Conservation (phyloP, 2,888 invertebrate species). For the Tiliacea citrago region DNA sequence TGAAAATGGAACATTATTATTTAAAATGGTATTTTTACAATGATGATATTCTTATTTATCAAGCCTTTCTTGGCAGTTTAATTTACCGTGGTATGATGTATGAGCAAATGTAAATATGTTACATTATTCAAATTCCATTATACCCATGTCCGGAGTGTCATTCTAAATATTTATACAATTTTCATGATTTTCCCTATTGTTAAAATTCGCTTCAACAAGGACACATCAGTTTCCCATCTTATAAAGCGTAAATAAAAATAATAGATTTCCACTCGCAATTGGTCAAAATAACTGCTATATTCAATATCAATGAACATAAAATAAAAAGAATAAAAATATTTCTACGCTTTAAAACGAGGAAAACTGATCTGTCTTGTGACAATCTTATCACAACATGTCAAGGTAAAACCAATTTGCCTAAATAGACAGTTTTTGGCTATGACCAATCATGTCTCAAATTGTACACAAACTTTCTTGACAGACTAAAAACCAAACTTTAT, state of each 20-base stretch:
- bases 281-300: constrained; percentile 56
- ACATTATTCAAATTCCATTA: not conserved
- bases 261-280: constrained; percentile 35
- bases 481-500: not conserved
- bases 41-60: constrained; percentile 7
- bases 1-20: constrained; percentile 29
- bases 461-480: no score
- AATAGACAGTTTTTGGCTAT: not conserved
- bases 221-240: constrained; percentile 9
- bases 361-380: constrained; percentile 11
- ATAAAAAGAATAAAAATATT: constrained; percentile 24
- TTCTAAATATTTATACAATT: not conserved
- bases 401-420: not conserved
- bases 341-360: constrained; percentile 24
- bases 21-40: constrained; percentile 46
- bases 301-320: constrained; percentile 57
- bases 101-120: constrained; percentile 20
- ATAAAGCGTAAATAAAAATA: constrained; percentile 35
- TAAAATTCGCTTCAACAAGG: not conserved
- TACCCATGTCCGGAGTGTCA: not conserved
- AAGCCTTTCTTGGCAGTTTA: constrained; percentile 27
- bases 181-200: not conserved
- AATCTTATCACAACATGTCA: not conserved
- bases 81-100: not conserved
- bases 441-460: not conserved